Evolutionary conservation across 1,140 invertebrate genomes (phyloP).

Genomic region (Cyrtorhinus lividipennis): DNA sequence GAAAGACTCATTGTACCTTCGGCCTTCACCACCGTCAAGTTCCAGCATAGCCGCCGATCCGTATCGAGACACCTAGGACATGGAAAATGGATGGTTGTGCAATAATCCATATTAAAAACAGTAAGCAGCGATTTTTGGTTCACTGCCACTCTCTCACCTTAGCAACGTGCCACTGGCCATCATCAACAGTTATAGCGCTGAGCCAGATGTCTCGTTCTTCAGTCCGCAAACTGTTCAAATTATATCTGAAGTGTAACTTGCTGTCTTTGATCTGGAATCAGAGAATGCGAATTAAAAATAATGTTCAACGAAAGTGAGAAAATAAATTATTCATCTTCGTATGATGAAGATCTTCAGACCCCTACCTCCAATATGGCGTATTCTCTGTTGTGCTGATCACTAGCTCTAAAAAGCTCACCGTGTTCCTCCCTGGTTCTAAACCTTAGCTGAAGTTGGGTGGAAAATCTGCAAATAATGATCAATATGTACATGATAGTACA

Average conservation of each 20-base stretch:
- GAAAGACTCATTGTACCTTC: slow-evolving; percentile 87
- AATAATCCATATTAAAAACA: not conserved
- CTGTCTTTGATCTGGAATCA: slow-evolving; percentile 65
- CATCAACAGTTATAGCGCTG: slow-evolving; percentile 74
- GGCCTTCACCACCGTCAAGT: slow-evolving; percentile 86
- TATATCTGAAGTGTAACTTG: slow-evolving; percentile 77
- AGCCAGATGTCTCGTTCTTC: slow-evolving; percentile 84
- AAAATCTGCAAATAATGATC: slow-evolving; percentile 39
- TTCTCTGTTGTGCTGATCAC: slow-evolving; percentile 86
- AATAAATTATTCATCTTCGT: too few species aligned
- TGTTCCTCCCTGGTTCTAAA: slow-evolving; percentile 85
- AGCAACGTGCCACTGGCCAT: slow-evolving; percentile 95
- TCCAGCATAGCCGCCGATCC: slow-evolving; percentile 87
- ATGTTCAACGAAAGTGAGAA: not conserved
- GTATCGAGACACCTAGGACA: slow-evolving; percentile 44
- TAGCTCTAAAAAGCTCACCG: slow-evolving; percentile 81
- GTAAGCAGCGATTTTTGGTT: too few species aligned
- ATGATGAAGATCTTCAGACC: not conserved
- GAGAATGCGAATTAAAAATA: too few species aligned
- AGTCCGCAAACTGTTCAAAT: slow-evolving; percentile 76
- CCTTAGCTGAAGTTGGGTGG: slow-evolving; percentile 77
- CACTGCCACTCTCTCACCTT: slow-evolving; percentile 53
- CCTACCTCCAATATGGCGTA: slow-evolving; percentile 81
- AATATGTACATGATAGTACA: too few species aligned
- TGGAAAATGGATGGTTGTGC: slow-evolving; percentile 7